Evolutionary conservation across 2,888 invertebrate genomes (phyloP), one percentile per base, ranked within the genome.

Genomic region (Aromia moschata): DNA sequence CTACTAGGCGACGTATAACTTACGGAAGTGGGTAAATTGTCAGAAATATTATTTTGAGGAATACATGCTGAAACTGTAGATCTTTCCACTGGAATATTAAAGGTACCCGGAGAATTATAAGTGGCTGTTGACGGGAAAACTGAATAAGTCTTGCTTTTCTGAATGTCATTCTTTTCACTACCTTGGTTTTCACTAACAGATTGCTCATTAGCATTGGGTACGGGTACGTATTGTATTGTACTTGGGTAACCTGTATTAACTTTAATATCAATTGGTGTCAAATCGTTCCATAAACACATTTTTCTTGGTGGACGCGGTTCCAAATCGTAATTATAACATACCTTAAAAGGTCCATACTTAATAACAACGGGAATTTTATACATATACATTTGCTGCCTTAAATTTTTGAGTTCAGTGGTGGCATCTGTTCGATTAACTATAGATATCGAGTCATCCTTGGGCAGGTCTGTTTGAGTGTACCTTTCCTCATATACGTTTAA

Each of bases 231-330:
- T 10, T 25, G 3, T 25, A 25, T 25, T n/a, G n/a, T n/a, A n/a
- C n/a, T n/a, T n/a, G n/a, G n/a, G n/a, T n/a, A n/a, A n/a, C n/a
- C n/a, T n/a, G n/a, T n/a, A 33, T 33, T 33, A 33, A 7, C 33
- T 11, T 11, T 58, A 15, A 58, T 17, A 36, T 53, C 52, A 11
- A 36, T 46, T n/a, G 53, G 40, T 7, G 17, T 17, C 25, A 58
- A 46, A 16, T 53, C 43, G 30, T 58, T 54, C 58, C 58, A 58
- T 31, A 47, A 18, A 25, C 43, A 53, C 2, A 54, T 31, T 46
- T 47, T 54, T 14, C 47, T 58, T 9, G 12, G 38, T n/a, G 3
- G 36, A 7, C 15, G 9, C 1, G 20, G 2, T 5, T 12, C 16
- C 12, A 1, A 1, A 2, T n/a, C 25, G 25, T 58, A 54, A 10